Base-by-base conservation (phyloP, 2,888 invertebrate genomes). In the Drosophila fulvimacula region DNA sequence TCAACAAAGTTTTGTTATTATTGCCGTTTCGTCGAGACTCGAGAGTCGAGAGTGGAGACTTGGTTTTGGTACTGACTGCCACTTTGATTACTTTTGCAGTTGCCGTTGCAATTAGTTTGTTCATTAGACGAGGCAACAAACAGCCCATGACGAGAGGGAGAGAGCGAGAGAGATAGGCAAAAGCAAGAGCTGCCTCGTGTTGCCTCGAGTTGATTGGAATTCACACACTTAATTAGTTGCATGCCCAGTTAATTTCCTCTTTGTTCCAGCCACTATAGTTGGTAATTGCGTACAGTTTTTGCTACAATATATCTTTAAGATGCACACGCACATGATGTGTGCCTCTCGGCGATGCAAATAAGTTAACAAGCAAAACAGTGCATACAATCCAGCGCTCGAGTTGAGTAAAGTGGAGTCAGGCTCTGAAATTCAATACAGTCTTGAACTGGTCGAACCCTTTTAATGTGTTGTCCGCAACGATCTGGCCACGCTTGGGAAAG, bases 1-100 rank as follows among this genome's bases (percentile, higher is more conserved):
- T 89, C 66, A 83, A 84, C 89, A 83, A 89, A 89, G 88, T 83
- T 83, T 83, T 84, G 83, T 89, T 84, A 84, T 89, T 84, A 89
- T 89, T 87, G 89, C 89, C 88, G 67, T 83, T 72, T 74, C 77
- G 83, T 76, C 34, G 58, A 56, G 60, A 57, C 59, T 73, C 66
- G 65, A 67, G 61, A 56, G 38, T 53, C 10, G 34, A 41, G 61
- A 52, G 52, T 38, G n/a, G 58, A 61, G 61, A 46, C 49, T 62
- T 53, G 62, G 69, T 56, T 17, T 69, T 52, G 73, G 41, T 51
- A 53, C 67, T 64, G 75, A 53, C 78, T 74, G 81, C 79, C 73
- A 74, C 75, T 88, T 76, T 81, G 80, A 78, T 85, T 79, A 81
- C 75, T 82, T 87, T 82, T 87, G 84, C 77, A 78, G 77, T 76